Percentiles rank a stretch among this genome's conserved stretches.
phyloP scores from a whole-genome alignment of 2,113 vertebrate genomes.

The Zosterops pallidus region DNA sequence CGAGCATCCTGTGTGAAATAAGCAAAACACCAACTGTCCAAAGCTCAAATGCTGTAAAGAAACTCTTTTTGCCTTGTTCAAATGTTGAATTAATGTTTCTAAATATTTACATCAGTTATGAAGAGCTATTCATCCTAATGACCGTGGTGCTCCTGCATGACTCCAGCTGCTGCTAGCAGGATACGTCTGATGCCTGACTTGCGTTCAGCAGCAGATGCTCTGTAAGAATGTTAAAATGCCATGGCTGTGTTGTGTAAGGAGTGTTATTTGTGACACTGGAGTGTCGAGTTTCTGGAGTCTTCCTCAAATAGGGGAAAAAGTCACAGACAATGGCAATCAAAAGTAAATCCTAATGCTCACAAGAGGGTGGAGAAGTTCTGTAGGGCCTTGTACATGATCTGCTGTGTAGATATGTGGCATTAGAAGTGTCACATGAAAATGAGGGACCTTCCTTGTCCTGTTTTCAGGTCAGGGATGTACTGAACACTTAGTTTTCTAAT shows the following conservation, averaged over 20 bases:
- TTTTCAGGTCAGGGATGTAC: background rate
- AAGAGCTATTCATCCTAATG: background rate
- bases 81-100: background rate
- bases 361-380: background rate
- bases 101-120: background rate
- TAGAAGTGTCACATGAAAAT: background rate
- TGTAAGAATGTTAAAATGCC: background rate
- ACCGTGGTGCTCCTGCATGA: rapidly evolving
- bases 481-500: background rate
- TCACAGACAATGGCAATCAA: background rate
- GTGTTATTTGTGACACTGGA: background rate
- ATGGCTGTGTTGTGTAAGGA: background rate
- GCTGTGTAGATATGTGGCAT: background rate
- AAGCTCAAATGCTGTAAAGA: background rate
- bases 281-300: background rate
- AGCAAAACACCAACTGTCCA: background rate
- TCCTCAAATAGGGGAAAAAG: background rate
- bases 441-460: background rate
- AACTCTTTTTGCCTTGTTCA: background rate
- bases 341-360: background rate
- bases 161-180: background rate
- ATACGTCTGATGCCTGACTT: background rate
- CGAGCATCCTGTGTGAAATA: background rate
- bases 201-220: background rate
- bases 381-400: background rate